These are phyloP conservation scores for Nettapus auritus DNA, from an alignment of 2,113 vertebrate genomes.

Conservation along the genomic window DNA sequence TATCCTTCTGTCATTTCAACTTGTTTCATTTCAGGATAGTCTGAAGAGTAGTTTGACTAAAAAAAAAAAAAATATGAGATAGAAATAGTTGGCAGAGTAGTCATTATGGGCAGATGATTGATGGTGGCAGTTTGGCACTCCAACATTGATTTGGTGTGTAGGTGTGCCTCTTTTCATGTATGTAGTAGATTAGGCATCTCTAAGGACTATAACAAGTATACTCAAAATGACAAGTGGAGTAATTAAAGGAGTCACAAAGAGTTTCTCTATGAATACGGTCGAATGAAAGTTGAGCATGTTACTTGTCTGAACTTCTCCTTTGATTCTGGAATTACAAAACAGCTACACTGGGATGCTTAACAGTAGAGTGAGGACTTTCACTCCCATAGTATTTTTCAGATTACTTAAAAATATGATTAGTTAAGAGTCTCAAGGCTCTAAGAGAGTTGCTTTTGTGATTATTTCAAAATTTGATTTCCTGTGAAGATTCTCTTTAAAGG, in stretches of 20 bases:
- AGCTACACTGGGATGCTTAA: background rate
- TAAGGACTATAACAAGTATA: background rate
- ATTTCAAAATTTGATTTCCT: background rate
- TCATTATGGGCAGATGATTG: background rate
- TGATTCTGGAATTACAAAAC: background rate
- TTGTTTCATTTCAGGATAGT: background rate
- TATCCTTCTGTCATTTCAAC: background rate
- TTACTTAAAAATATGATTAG: background rate
- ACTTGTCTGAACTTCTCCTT: background rate
- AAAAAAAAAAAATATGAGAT: background rate
- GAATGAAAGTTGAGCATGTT: background rate
- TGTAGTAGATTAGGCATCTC: background rate
- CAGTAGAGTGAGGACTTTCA: background rate
- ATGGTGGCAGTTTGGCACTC: background rate
- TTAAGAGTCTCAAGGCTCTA: background rate
- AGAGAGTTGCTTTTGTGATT: background rate
- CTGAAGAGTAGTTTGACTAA: background rate
- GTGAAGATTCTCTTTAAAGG: background rate
- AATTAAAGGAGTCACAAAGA: background rate
- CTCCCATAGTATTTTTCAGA: background rate
- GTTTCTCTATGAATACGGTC: background rate
- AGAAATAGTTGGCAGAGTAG: background rate
- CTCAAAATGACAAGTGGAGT: background rate
- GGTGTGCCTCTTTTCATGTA: background rate
- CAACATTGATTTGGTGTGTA: background rate